Base-by-base conservation (phyloP, 2,113 vertebrate genomes). In the Pelvicachromis taeniatus region DNA sequence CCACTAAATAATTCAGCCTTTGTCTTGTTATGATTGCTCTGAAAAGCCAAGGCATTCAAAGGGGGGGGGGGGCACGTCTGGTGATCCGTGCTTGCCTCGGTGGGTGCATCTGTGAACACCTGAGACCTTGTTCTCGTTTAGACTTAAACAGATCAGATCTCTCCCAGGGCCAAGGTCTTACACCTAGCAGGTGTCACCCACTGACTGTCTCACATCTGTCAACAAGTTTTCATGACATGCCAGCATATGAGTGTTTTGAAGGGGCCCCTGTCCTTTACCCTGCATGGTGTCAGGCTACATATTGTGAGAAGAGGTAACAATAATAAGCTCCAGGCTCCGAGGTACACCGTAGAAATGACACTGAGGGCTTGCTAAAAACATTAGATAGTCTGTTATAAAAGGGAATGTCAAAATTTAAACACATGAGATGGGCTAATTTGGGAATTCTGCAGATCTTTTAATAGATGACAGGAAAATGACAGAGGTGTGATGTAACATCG, bases 1-100 rank as follows among this genome's bases (percentile, higher is more conserved):
- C 78, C 29, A 9, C 92, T 96, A 86, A 96, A 96, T 96, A 90
- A 96, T 96, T 95, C 91, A 96, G 61, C 88, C 78, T 81, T 78
- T 78, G 92, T 92, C 93, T 85, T 81, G 87, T 91, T 94, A 90
- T 91, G 94, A 93, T 87, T 87, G 86, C 83, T 78, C 79, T 92
- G 79, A 91, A 91, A 93, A 89, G 92, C 82, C 19, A 50, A 91
- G 93, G 92, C 93, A 81, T 85, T 86, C 65, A 87, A 68, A 81
- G 83, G 84, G 87, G 54, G 83, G 84, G 87, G 54, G 84, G 82
- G 68, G 63, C 38, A 1, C 38, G 56, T 17, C 73, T 21, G 31
- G 87, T 84, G 87, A 90, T 42, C 89, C 85, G 75, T 40, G 55
- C 59, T 59, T 4, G 82, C 85, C 77, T 56, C 48, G 48, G 84